Conservation (phyloP, 2,113 vertebrate species). For the Leptocoma aspasia region DNA sequence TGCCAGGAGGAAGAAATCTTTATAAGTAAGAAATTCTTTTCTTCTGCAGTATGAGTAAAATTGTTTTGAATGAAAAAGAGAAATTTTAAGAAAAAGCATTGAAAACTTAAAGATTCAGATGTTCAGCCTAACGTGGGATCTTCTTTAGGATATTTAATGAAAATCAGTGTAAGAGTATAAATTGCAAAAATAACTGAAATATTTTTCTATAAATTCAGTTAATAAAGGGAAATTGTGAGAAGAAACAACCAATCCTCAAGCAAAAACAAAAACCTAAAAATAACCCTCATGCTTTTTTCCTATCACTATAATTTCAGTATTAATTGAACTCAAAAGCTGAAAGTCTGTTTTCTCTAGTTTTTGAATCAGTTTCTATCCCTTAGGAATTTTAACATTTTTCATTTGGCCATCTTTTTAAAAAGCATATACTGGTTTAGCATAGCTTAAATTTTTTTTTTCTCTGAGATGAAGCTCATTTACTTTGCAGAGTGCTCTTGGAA, state of each 20-base stretch:
- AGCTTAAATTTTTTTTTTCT: neutral
- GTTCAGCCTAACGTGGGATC: neutral
- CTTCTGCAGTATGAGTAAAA: neutral
- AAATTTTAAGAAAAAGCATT: neutral
- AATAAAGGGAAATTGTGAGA: neutral
- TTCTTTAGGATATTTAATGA: neutral
- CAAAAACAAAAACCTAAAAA: neutral
- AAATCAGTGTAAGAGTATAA: neutral
- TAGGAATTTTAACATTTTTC: neutral
- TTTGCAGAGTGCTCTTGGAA: slow-evolving; percentile 79
- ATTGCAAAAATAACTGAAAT: neutral
- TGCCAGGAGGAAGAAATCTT: slow-evolving; percentile 86
- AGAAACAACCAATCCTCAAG: neutral
- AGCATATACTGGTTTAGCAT: neutral
- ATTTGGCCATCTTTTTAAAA: neutral
- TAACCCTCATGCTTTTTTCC: neutral
- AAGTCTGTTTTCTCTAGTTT: neutral
- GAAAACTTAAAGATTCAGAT: neutral
- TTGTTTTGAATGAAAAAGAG: neutral
- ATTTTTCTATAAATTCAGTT: neutral
- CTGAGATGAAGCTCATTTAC: slow-evolving; percentile 10
- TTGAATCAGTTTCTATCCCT: neutral
- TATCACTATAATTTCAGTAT: neutral
- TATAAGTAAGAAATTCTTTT: slow-evolving; percentile 82
- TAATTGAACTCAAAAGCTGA: neutral